Conservation (phyloP, 2,797 vertebrate species). For the Sebastolobus altivelis region DNA sequence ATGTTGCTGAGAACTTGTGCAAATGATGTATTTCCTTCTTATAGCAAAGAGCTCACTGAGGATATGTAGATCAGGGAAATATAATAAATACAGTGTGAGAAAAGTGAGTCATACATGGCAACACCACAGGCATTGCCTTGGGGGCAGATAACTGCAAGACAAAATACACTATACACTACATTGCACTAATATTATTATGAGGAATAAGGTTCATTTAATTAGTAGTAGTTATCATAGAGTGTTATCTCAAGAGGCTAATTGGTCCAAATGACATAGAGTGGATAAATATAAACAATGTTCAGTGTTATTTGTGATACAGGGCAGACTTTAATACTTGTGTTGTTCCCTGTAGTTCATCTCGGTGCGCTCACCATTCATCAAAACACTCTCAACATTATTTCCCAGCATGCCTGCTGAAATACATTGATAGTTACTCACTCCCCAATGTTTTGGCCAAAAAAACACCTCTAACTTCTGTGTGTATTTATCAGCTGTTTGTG, state of each 20-base stretch:
- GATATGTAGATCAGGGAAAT: background rate
- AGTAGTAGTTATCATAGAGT: too few species aligned
- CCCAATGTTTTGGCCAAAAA: too few species aligned
- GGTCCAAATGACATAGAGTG: too few species aligned
- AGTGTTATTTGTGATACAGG: too few species aligned
- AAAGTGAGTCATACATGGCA: background rate
- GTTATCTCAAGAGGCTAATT: too few species aligned
- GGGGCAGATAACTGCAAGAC: too few species aligned
- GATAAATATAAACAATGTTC: too few species aligned
- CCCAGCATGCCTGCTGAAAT: constrained; percentile 10
- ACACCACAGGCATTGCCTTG: background rate
- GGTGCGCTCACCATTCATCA: background rate
- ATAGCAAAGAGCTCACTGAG: constrained; percentile 2
- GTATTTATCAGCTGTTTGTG: background rate
- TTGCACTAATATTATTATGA: too few species aligned
- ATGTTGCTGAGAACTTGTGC: background rate
- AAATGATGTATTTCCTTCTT: constrained; percentile 14
- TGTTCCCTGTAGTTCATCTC: too few species aligned
- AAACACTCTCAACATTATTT: background rate
- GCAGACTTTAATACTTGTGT: too few species aligned
- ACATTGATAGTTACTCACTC: background rate
- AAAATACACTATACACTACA: too few species aligned
- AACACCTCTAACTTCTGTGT: background rate
- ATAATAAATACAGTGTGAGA: background rate
- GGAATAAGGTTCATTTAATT: too few species aligned